Conservation (phyloP, 2,797 vertebrate genomes). For the Esox lucius region DNA sequence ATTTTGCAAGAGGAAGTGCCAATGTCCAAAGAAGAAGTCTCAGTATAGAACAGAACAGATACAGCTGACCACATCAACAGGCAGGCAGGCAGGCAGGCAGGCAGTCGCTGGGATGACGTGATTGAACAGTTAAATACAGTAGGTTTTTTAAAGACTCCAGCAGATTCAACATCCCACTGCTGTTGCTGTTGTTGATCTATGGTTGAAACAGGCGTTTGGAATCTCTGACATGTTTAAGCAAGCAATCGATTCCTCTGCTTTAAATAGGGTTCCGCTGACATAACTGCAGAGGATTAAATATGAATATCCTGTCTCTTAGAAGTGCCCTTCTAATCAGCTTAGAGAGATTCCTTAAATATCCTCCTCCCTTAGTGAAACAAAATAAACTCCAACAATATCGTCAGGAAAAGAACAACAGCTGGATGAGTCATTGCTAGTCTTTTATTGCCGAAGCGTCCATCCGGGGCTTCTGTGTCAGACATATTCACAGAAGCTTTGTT, state of each 20-base stretch:
- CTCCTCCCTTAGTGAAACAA: constrained; percentile 25
- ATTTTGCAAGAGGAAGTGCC: constrained; percentile 70
- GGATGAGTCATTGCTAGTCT: constrained; percentile 54
- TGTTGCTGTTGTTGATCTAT: constrained; percentile 43
- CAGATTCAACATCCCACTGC: constrained; percentile 22
- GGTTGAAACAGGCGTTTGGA: constrained; percentile 47
- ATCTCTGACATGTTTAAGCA: constrained; percentile 47
- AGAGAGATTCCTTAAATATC: constrained; percentile 47
- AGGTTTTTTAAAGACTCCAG: constrained; percentile 14
- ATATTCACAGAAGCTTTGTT: constrained; percentile 48
- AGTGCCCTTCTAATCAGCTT: constrained; percentile 56
- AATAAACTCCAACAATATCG: constrained; percentile 41
- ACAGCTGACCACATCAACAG: constrained; percentile 43
- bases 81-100: constrained; percentile 15
- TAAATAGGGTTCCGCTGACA: constrained; percentile 45
- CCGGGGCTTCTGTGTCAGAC: constrained; percentile 40
- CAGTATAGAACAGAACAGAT: constrained; percentile 25
- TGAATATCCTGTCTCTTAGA: constrained; percentile 57
- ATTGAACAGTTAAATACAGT: constrained; percentile 13
- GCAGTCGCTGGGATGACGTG: constrained; percentile 6
- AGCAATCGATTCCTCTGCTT: constrained; percentile 42
- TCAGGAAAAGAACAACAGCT: constrained; percentile 28
- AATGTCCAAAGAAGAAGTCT: constrained; percentile 26
- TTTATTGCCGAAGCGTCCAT: constrained; percentile 45
- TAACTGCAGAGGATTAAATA: constrained; percentile 58